These are phyloP conservation scores for Parauchenoglanis ngamensis DNA, from an alignment of 2,797 vertebrate species.

Conservation along the genomic window DNA sequence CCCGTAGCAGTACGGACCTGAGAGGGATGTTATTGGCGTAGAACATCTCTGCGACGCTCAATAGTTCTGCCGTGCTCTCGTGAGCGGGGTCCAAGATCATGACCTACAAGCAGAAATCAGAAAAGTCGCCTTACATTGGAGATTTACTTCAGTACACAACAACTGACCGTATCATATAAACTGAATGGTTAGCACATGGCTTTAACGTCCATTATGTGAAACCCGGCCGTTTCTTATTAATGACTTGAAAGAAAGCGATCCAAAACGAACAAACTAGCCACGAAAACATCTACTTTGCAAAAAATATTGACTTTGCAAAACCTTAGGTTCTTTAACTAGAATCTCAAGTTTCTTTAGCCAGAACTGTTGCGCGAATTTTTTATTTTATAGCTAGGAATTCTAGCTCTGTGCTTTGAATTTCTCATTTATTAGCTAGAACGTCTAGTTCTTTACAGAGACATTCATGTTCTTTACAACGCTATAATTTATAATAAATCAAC, in stretches of 20 bases:
- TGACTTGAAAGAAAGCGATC: too few species aligned
- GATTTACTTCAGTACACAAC: not conserved
- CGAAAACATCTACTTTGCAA: too few species aligned
- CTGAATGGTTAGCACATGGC: too few species aligned
- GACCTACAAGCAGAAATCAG: slow-evolving; percentile 73
- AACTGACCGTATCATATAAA: too few species aligned
- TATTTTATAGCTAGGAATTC: not conserved
- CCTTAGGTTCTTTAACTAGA: not conserved
- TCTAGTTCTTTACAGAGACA: not conserved
- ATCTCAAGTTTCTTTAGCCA: not conserved
- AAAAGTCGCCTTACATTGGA: not conserved
- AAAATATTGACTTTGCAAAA: too few species aligned
- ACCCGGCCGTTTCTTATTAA: too few species aligned
- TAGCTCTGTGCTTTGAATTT: not conserved
- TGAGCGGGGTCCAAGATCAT: slow-evolving; percentile 90
- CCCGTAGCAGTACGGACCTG: slow-evolving; percentile 74
- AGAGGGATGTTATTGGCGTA: slow-evolving; percentile 95
- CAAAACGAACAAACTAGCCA: too few species aligned
- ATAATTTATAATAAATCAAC: too few species aligned
- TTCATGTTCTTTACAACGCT: too few species aligned
- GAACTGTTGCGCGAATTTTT: not conserved
- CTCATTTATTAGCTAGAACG: too few species aligned
- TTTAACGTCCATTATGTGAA: too few species aligned
- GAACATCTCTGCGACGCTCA: slow-evolving; percentile 96
- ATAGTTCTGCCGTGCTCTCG: slow-evolving; percentile 83